Percentiles rank a stretch among this genome's conserved stretches.
These are phyloP conservation scores for Lepidochitona cinerea DNA, from an alignment of 2,888 invertebrate genomes.

Conservation along the genomic window DNA sequence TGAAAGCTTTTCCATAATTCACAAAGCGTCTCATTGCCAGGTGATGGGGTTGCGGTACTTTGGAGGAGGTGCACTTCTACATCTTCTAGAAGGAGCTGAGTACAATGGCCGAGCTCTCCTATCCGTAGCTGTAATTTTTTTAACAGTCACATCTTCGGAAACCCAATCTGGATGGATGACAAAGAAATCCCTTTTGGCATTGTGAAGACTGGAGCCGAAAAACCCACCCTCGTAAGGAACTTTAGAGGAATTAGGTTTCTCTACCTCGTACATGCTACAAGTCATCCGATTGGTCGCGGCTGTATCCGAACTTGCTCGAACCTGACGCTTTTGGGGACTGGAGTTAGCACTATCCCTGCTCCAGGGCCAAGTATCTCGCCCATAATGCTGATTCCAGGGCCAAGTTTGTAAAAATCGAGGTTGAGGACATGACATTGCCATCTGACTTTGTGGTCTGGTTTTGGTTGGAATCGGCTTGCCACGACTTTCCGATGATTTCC, in stretches of 20 bases:
- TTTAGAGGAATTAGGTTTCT: constrained; percentile 25
- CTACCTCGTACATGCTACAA: neutral
- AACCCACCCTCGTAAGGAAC: constrained; percentile 56
- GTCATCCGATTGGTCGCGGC: neutral
- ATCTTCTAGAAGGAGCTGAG: constrained; percentile 32
- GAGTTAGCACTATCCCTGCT: neutral
- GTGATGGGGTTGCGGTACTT: constrained; percentile 63
- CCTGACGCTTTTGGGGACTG: neutral
- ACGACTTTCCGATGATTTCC: neutral
- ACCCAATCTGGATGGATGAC: constrained; percentile 69
- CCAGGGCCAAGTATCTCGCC: neutral
- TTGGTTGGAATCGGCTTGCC: neutral
- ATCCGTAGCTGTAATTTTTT: constrained; percentile 35
- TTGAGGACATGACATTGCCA: neutral
- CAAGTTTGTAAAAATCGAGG: neutral
- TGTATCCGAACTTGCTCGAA: neutral
- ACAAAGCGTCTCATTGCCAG: constrained; percentile 50
- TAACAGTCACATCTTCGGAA: constrained; percentile 60
- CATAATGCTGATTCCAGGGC: constrained; percentile 4
- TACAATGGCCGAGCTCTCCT: constrained; percentile 19
- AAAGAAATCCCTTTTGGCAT: constrained; percentile 51
- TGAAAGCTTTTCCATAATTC: too few relatives aligned
- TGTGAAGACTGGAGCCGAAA: constrained; percentile 47
- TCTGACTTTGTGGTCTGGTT: neutral
- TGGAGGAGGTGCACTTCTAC: constrained; percentile 63